Conservation (phyloP, 1,140 invertebrate species). For the Cotesia glomerata region DNA sequence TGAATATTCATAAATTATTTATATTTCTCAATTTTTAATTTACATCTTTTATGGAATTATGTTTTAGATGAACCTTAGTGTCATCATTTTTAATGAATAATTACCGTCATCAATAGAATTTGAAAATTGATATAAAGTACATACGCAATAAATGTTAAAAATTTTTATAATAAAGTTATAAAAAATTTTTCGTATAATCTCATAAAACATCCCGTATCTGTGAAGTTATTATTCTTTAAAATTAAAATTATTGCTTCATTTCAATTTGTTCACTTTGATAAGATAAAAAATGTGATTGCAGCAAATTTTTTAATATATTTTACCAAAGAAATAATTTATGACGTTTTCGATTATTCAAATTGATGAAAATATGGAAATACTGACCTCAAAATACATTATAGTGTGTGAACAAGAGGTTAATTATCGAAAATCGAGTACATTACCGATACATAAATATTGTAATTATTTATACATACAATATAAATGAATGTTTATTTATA, state of each 20-base stretch:
- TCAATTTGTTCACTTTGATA: no score
- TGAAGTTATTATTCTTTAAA: no score
- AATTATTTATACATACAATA: neutral
- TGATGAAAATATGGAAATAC: neutral
- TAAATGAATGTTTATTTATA: neutral
- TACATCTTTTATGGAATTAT: neutral
- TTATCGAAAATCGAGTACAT: neutral
- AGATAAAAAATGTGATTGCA: no score
- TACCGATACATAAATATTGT: neutral
- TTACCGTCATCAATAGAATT: no score
- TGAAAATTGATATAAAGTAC: no score
- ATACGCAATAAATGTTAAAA: neutral
- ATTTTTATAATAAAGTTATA: neutral
- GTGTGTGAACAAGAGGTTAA: neutral
- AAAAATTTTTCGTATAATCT: no score
- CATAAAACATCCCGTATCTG: no score
- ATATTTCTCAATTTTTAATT: constrained; percentile 9
- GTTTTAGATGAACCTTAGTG: neutral
- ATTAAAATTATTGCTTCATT: no score
- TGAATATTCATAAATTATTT: neutral
- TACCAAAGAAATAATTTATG: neutral
- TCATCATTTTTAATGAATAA: neutral
- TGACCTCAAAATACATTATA: neutral
- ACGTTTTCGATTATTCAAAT: neutral
- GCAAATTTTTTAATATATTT: neutral